Conservation (phyloP, 2,797 vertebrate species). For the Lindbergichthys nudifrons region DNA sequence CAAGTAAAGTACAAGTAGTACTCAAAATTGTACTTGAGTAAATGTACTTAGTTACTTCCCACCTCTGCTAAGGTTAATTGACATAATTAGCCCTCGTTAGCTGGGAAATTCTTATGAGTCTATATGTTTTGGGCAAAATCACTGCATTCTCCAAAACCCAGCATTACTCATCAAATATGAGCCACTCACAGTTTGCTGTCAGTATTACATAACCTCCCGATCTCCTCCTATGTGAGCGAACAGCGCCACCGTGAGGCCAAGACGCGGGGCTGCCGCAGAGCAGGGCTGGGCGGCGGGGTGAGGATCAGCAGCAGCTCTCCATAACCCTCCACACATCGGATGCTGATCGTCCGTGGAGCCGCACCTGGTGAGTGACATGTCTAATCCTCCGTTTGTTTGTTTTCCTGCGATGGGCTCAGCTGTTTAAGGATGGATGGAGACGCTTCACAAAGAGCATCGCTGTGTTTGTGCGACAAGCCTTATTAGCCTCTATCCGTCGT, state of each 20-base stretch:
- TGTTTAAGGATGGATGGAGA: slow-evolving; percentile 31
- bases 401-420: not conserved
- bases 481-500: slow-evolving; percentile 36
- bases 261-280: slow-evolving; percentile 21
- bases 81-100: too few species aligned
- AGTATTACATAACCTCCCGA: slow-evolving; percentile 62
- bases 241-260: slow-evolving; percentile 77
- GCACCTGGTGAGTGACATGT: slow-evolving; percentile 65
- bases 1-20: too few species aligned
- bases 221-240: not conserved
- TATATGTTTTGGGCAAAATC: too few species aligned
- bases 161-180: not conserved
- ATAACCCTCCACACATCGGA: slow-evolving; percentile 54
- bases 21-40: too few species aligned
- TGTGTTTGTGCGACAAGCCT: slow-evolving; percentile 45
- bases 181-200: slow-evolving; percentile 25
- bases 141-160: not conserved
- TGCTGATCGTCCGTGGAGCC: slow-evolving; percentile 46
- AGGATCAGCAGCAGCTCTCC: slow-evolving; percentile 42
- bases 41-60: too few species aligned
- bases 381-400: not conserved
- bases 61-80: too few species aligned
- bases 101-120: too few species aligned
- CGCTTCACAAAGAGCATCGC: slow-evolving; percentile 36
- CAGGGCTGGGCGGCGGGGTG: slow-evolving; percentile 72